Base-by-base conservation (phyloP, 2,888 invertebrate species). In the Dicyrtoma fusca region DNA sequence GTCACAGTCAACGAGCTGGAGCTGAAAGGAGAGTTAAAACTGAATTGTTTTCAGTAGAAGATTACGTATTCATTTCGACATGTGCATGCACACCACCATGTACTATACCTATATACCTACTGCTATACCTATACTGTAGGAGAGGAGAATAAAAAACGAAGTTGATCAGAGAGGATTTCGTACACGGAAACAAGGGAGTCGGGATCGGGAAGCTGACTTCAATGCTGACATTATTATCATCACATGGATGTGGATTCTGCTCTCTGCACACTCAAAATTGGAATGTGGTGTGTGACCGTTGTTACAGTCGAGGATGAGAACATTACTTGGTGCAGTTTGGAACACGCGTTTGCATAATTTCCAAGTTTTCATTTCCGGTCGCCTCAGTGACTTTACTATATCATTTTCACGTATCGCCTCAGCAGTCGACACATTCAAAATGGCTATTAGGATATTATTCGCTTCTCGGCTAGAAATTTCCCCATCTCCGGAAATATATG, bases 331-430 rank as follows among this genome's bases (percentile, higher is more conserved):
- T 53, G 53, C 19, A 53, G 53, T 53, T 53, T 19, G 8, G 51
- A 26, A 72, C 80, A 80, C 80, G 80, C 77, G 79, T 79, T 76
- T 79, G 80, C 77, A 80, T 80, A 79, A 77, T 76, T 76, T 75
- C 71, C 66, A 77, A 77, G 72, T 75, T 79, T 76, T 79, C 76
- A 80, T 80, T 80, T 80, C 80, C 80, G 79, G 75, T 71, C 69
- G 57, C 14, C 51, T 47, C 55, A 19, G 23, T 51, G 51, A 65
- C 65, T 49, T 51, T 49, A 65, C 65, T 65, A 26, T 44, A 72
- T 72, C 66, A 72, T 72, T 72, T 59, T 66, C 72, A 23, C 66
- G 45, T 66, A 72, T 72, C 44, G 55, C 34, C 51, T 65, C 59
- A 47, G 51, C 44, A 72, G 44, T 66, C 19, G 57, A 65, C 72